Percentiles rank a stretch among this genome's conserved stretches.
Conservation (phyloP, 2,797 vertebrate genomes). For the Varecia variegata region DNA sequence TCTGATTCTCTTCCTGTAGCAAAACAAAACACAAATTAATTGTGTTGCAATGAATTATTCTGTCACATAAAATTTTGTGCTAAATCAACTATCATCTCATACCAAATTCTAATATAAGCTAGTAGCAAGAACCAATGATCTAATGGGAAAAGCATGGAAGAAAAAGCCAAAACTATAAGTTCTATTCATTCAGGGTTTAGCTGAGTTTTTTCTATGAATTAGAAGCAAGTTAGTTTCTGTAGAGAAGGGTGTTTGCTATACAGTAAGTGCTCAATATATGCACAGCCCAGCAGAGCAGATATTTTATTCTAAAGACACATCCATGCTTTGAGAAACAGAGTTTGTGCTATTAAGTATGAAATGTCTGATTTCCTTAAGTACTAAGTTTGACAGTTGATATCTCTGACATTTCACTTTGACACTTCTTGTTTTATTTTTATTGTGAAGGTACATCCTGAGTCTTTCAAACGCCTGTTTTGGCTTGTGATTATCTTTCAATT, state of each 20-base stretch:
- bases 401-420: no score
- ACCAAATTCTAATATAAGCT: not conserved
- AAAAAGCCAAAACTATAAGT: not conserved
- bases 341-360: not conserved
- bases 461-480: no score
- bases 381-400: no score
- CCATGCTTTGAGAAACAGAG: not conserved
- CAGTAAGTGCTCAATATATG: not conserved
- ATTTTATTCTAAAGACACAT: not conserved
- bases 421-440: no score
- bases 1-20: slow-evolving; percentile 11
- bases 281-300: not conserved
- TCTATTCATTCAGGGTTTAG: not conserved
- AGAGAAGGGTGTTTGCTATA: not conserved
- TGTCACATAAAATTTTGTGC: slow-evolving; percentile 39
- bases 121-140: not conserved
- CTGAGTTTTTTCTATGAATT: not conserved
- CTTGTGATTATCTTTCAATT: no score
- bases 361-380: no score
- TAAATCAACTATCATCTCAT: slow-evolving; percentile 38
- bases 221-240: slow-evolving; percentile 21
- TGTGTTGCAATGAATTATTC: slow-evolving; percentile 24
- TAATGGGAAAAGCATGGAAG: not conserved
- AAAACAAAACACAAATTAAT: slow-evolving; percentile 50
- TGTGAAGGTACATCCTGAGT: no score